phyloP scores from a whole-genome alignment of 2,888 invertebrate genomes.

The Syrphus vitripennis region DNA sequence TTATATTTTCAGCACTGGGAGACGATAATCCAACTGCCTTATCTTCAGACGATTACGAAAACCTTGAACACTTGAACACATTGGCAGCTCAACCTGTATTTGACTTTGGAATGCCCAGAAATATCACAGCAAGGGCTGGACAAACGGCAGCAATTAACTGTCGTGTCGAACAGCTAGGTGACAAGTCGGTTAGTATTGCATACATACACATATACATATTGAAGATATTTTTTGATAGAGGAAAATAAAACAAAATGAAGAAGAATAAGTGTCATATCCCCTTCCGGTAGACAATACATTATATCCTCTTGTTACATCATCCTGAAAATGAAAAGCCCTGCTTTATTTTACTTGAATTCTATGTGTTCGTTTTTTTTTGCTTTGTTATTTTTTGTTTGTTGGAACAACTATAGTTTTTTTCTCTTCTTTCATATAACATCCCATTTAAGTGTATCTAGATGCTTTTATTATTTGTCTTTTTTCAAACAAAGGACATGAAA shows the following conservation, averaged over 20 bases:
- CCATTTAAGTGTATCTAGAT: slow-evolving; percentile 70
- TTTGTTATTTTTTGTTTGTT: neutral
- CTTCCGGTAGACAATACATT: slow-evolving; percentile 21
- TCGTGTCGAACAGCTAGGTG: slow-evolving; percentile 92
- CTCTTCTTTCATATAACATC: slow-evolving; percentile 62
- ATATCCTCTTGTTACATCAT: slow-evolving; percentile 66
- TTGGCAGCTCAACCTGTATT: slow-evolving; percentile 85
- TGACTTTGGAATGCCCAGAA: slow-evolving; percentile 91
- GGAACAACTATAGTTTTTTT: slow-evolving; percentile 62
- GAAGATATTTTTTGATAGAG: too few species aligned
- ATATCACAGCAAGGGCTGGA: slow-evolving; percentile 92
- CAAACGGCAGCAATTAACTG: slow-evolving; percentile 94
- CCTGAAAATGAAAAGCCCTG: slow-evolving; percentile 68
- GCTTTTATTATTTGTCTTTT: slow-evolving; percentile 51
- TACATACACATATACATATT: too few species aligned
- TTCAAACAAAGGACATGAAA: slow-evolving; percentile 49
- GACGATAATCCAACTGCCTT: slow-evolving; percentile 65
- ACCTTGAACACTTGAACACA: slow-evolving; percentile 58
- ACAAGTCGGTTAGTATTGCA: slow-evolving; percentile 90
- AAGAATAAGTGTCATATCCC: slow-evolving; percentile 39
- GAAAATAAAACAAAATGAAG: neutral
- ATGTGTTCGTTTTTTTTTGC: neutral
- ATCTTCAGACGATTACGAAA: slow-evolving; percentile 65
- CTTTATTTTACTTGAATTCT: slow-evolving; percentile 56
- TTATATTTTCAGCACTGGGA: slow-evolving; percentile 48